A percentile compares a stretch with the other conserved stretches of the same genome.
These are phyloP conservation scores for Batillaria attramentaria DNA, from an alignment of 1,140 invertebrate genomes.

Conservation along the genomic window DNA sequence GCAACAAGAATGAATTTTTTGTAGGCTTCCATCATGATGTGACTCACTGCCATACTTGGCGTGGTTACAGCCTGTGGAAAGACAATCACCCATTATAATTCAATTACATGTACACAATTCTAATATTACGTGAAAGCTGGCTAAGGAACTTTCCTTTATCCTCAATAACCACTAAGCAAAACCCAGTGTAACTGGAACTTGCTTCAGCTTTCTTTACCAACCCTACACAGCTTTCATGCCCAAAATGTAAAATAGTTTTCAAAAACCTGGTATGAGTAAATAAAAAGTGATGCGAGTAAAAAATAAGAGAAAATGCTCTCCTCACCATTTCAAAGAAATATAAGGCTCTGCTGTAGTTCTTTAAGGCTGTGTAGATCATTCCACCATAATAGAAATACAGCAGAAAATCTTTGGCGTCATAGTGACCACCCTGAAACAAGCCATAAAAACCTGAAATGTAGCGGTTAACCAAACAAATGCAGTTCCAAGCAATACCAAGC, in stretches of 20 bases:
- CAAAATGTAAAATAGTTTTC: background rate
- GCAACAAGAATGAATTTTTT: conserved; percentile 96
- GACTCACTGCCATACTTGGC: conserved; percentile 92
- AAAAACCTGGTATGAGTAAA: background rate
- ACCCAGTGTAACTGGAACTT: too few species aligned
- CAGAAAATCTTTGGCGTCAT: conserved; percentile 93
- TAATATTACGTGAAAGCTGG: too few species aligned
- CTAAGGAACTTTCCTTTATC: too few species aligned
- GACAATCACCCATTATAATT: too few species aligned
- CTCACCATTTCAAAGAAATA: conserved; percentile 93
- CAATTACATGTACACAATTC: background rate
- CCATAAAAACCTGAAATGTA: too few species aligned
- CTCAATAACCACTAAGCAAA: too few species aligned
- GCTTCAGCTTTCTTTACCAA: too few species aligned
- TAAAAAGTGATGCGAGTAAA: too few species aligned
- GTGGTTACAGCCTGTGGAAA: conserved; percentile 83
- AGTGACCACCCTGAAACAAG: conserved; percentile 79
- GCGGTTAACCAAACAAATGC: too few species aligned
- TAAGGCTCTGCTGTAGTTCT: conserved; percentile 92
- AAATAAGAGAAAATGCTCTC: too few species aligned
- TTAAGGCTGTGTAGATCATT: conserved; percentile 94
- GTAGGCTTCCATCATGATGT: conserved; percentile 97
- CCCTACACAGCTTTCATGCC: too few species aligned
- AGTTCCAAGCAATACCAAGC: background rate
- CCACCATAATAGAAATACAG: conserved; percentile 98